Percentiles rank a stretch among this genome's conserved stretches.
These are phyloP conservation scores for Leptoteleia sp. DNA, from an alignment of 1,140 invertebrate species.

Conservation along the genomic window DNA sequence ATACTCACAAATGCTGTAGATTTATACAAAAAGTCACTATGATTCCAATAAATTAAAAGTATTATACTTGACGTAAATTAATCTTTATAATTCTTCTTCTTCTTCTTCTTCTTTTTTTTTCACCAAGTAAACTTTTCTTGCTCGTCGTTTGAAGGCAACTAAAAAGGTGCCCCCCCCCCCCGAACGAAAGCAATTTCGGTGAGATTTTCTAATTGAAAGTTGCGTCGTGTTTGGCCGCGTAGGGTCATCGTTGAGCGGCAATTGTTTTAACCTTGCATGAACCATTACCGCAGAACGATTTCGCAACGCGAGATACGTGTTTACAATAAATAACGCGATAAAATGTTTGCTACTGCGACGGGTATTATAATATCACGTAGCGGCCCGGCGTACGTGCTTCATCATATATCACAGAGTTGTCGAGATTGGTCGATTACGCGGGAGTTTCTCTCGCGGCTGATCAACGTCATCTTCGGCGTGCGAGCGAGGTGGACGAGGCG, in stretches of 20 bases:
- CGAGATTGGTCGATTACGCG: constrained; percentile 59
- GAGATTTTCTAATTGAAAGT: background rate
- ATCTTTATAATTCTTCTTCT: no score
- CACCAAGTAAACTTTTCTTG: no score
- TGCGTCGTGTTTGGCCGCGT: background rate
- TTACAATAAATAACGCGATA: constrained; percentile 61
- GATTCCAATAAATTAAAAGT: no score
- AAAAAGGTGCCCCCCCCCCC: no score
- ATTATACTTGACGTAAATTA: no score
- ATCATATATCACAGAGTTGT: constrained; percentile 43
- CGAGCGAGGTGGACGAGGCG: constrained; percentile 8
- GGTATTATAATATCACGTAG: constrained; percentile 47
- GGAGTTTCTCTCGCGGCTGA: constrained; percentile 55
- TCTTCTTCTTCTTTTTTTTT: no score
- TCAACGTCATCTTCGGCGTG: constrained; percentile 59
- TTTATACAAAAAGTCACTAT: no score
- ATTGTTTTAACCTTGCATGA: constrained; percentile 29
- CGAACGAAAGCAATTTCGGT: no score
- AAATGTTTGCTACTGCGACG: constrained; percentile 30
- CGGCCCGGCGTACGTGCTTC: constrained; percentile 36
- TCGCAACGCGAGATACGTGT: constrained; percentile 40
- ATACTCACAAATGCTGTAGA: no score
- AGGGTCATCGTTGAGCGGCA: background rate
- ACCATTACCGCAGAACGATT: constrained; percentile 9
- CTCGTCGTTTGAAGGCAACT: no score